phyloP scores from a whole-genome alignment of 2,113 vertebrate genomes.

The Charina bottae region DNA sequence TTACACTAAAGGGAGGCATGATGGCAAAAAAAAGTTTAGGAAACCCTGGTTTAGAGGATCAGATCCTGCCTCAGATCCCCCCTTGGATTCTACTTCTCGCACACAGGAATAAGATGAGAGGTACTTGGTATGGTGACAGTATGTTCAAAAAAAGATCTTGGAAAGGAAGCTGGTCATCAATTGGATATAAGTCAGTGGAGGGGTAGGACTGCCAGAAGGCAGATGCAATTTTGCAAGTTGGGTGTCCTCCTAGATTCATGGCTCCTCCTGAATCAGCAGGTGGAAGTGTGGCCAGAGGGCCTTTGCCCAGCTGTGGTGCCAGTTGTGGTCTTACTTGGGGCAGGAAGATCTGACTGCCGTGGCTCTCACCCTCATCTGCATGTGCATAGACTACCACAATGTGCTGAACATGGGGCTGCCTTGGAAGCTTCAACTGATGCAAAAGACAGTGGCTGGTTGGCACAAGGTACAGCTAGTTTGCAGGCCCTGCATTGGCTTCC shows the following conservation, averaged over 20 bases:
- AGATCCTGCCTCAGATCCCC: not conserved
- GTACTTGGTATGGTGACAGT: not conserved
- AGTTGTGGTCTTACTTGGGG: not conserved
- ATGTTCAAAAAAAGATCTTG: not conserved
- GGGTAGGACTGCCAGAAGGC: not conserved
- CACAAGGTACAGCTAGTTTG: not conserved
- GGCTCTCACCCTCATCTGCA: not conserved
- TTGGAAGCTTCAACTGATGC: not conserved
- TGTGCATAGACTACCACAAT: not conserved
- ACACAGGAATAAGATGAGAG: not conserved
- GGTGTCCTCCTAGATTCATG: not conserved
- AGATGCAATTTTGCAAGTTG: not conserved
- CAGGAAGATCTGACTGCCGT: not conserved
- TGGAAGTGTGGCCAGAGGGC: not conserved
- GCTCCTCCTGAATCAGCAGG: not conserved
- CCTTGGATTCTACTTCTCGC: not conserved
- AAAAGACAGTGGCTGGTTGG: not conserved
- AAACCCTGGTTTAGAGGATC: not conserved
- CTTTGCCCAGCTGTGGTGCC: not conserved
- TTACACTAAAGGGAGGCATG: not conserved
- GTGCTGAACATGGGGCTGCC: not conserved
- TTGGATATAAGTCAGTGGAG: not conserved
- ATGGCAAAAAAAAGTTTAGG: not conserved
- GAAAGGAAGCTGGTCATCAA: not conserved
- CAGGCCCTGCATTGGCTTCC: not conserved